A percentile compares a stretch with the other conserved stretches of the same genome.
These are phyloP conservation scores for Erynnis tages DNA, from an alignment of 2,888 invertebrate species.

Conservation along the genomic window DNA sequence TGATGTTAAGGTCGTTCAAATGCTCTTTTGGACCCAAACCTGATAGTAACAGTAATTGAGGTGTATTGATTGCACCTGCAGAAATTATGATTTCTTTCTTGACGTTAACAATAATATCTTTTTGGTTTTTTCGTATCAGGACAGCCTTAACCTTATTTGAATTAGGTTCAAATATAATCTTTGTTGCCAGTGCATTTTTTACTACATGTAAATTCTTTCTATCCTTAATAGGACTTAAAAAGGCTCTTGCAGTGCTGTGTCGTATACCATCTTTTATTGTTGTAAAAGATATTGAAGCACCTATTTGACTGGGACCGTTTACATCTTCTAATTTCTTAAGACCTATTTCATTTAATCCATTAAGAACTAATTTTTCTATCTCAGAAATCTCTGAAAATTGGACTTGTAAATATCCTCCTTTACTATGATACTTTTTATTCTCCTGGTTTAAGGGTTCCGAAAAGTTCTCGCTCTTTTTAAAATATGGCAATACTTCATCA, in stretches of 20 bases:
- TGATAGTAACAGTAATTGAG: slow-evolving; percentile 56
- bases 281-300: slow-evolving; percentile 43
- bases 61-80: slow-evolving; percentile 53
- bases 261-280: slow-evolving; percentile 43
- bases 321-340: slow-evolving; percentile 41
- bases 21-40: slow-evolving; percentile 55
- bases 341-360: slow-evolving; percentile 48
- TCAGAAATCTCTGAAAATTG: slow-evolving; percentile 45
- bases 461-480: slow-evolving; percentile 49
- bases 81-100: slow-evolving; percentile 54
- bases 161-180: slow-evolving; percentile 45
- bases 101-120: slow-evolving; percentile 35
- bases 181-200: slow-evolving; percentile 47
- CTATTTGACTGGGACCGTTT: slow-evolving; percentile 49
- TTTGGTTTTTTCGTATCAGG: slow-evolving; percentile 40
- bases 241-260: slow-evolving; percentile 49
- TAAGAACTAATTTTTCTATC: slow-evolving; percentile 53
- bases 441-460: slow-evolving; percentile 80
- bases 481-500: slow-evolving; percentile 48
- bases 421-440: slow-evolving; percentile 36
- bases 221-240: slow-evolving; percentile 45
- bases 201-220: slow-evolving; percentile 50
- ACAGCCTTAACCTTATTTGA: slow-evolving; percentile 45
- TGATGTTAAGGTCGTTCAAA: slow-evolving; percentile 44
- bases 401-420: slow-evolving; percentile 44